A percentile compares a stretch with the other conserved stretches of the same genome.
Conservation (phyloP, 2,888 invertebrate species). For the Argyresthia albistria region DNA sequence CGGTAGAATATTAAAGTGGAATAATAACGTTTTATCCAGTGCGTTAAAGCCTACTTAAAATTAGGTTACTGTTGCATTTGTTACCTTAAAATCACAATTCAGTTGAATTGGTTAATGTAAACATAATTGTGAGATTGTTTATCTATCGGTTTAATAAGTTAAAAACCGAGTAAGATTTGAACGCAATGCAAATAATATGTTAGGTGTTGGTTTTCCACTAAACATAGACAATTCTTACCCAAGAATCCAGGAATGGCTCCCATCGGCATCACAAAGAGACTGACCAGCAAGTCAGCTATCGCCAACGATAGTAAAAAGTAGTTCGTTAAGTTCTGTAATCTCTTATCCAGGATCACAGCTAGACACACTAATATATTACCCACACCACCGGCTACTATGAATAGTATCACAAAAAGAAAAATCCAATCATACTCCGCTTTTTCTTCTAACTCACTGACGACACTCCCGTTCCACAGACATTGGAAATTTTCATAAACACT, state of each 20-base stretch:
- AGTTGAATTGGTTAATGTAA: too few species aligned
- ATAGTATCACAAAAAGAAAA: constrained; percentile 86
- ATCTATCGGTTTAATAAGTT: too few species aligned
- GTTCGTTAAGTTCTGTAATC: constrained; percentile 95
- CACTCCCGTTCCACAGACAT: constrained; percentile 46
- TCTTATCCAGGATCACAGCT: constrained; percentile 91
- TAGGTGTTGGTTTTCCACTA: too few species aligned
- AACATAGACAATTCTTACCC: constrained; percentile 74
- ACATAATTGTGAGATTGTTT: too few species aligned
- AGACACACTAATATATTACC: constrained; percentile 95
- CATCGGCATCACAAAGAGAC: constrained; percentile 95
- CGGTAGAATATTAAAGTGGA: too few species aligned
- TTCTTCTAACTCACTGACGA: constrained; percentile 15
- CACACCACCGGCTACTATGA: constrained; percentile 89
- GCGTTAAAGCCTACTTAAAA: too few species aligned
- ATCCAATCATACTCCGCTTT: constrained; percentile 80
- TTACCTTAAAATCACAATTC: too few species aligned
- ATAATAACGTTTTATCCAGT: too few species aligned
- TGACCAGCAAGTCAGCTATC: constrained; percentile 93
- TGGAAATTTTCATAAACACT: constrained; percentile 36
- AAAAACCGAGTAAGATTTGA: too few species aligned
- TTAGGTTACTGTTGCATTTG: too few species aligned
- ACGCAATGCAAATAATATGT: too few species aligned
- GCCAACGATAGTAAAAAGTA: constrained; percentile 95
- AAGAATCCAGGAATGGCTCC: constrained; percentile 94